These are phyloP conservation scores for Suillia variegata DNA, from an alignment of 2,888 invertebrate genomes.

Conservation along the genomic window DNA sequence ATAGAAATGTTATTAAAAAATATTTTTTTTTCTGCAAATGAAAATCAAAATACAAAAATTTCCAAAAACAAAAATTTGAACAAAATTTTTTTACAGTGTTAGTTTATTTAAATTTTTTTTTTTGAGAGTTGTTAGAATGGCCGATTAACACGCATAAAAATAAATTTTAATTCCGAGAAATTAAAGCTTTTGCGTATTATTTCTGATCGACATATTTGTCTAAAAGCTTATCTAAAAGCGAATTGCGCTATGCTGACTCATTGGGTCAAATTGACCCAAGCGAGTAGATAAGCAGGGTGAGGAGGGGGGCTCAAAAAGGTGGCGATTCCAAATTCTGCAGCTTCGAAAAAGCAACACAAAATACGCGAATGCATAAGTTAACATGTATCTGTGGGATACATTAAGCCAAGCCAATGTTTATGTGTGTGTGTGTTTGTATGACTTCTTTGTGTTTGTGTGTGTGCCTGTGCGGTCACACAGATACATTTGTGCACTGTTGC, in stretches of 20 bases:
- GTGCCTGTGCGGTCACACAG: background rate
- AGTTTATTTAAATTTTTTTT: too few relatives aligned
- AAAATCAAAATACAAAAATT: too few relatives aligned
- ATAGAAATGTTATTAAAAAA: too few relatives aligned
- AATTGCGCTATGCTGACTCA: too few relatives aligned
- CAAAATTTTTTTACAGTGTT: too few relatives aligned
- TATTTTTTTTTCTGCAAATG: too few relatives aligned
- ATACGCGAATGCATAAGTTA: slow-evolving; percentile 2
- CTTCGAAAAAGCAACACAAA: background rate
- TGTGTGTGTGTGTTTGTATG: background rate
- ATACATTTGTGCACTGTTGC: slow-evolving; percentile 13
- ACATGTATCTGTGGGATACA: background rate
- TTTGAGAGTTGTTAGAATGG: too few relatives aligned
- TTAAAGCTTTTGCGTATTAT: slow-evolving; percentile 24
- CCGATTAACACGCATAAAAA: too few relatives aligned
- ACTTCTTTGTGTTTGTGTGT: too few relatives aligned
- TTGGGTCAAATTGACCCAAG: background rate
- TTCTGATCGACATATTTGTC: slow-evolving; percentile 18
- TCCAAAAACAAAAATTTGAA: too few relatives aligned
- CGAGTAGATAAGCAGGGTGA: background rate
- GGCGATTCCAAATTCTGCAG: background rate
- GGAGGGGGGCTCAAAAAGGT: background rate
- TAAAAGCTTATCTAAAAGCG: background rate
- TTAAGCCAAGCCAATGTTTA: background rate
- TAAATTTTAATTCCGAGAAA: too few relatives aligned